phyloP scores from a whole-genome alignment of 2,888 invertebrate species.

The Erannis defoliaria region DNA sequence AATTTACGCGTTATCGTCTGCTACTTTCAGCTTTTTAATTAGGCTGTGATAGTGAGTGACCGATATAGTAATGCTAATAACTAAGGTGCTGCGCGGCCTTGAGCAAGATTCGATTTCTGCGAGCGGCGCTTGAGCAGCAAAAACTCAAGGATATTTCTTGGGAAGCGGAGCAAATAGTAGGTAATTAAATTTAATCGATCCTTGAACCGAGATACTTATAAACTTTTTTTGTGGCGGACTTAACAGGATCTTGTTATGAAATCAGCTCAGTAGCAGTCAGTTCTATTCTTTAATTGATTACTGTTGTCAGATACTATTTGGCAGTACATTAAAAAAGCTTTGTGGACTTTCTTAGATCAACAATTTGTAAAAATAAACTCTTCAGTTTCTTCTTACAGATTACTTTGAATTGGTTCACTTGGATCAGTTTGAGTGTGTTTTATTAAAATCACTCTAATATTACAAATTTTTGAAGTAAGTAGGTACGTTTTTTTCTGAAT shows the following conservation, averaged over 20 bases:
- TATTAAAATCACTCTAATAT: no score
- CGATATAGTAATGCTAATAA: slow-evolving; percentile 55
- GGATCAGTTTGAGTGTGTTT: no score
- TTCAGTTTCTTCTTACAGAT: no score
- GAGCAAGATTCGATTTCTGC: slow-evolving; percentile 62
- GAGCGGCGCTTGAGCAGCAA: slow-evolving; percentile 39
- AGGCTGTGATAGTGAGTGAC: slow-evolving; percentile 55
- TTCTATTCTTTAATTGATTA: slow-evolving; percentile 9
- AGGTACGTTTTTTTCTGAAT: no score
- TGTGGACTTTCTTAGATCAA: no score
- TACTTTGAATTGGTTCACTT: no score
- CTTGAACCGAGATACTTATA: slow-evolving; percentile 18
- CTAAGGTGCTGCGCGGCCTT: slow-evolving; percentile 63
- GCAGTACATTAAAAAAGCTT: no score
- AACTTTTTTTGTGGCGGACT: slow-evolving; percentile 34
- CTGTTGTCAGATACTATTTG: not conserved
- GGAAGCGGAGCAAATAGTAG: slow-evolving; percentile 33
- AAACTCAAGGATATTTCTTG: slow-evolving; percentile 33
- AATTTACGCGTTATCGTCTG: slow-evolving; percentile 26
- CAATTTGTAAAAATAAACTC: no score
- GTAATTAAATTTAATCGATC: slow-evolving; percentile 30
- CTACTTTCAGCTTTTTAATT: slow-evolving; percentile 45
- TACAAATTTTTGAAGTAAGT: no score
- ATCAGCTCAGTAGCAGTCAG: slow-evolving; percentile 17
- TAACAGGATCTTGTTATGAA: slow-evolving; percentile 40